Conservation (phyloP, 2,797 vertebrate species). For the Melopsittacus undulatus region DNA sequence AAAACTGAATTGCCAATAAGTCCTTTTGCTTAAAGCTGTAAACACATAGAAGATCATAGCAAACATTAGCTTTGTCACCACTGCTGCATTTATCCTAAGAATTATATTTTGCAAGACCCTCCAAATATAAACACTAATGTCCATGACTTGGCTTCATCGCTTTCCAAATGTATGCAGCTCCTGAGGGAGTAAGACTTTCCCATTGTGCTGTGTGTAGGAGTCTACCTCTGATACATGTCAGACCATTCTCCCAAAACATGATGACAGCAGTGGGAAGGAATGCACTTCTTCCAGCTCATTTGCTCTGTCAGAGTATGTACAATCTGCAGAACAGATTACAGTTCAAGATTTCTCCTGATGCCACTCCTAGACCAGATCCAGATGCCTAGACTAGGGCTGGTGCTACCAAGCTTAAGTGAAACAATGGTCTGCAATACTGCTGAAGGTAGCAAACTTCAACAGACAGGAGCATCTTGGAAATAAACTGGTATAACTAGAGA, state of each 20-base stretch:
- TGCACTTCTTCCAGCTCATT: neutral
- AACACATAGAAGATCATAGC: slow-evolving; percentile 24
- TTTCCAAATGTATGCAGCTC: neutral
- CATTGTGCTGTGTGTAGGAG: neutral
- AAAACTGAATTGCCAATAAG: slow-evolving; percentile 49
- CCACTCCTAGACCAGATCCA: neutral
- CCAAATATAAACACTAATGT: slow-evolving; percentile 9
- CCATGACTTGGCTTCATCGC: slow-evolving; percentile 17
- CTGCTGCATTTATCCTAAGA: slow-evolving; percentile 19
- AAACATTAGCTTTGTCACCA: slow-evolving; percentile 14
- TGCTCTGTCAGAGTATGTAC: neutral
- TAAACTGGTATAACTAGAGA: neutral
- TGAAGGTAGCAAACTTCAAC: neutral
- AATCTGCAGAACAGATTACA: neutral
- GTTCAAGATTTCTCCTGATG: neutral
- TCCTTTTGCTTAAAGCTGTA: slow-evolving; percentile 57
- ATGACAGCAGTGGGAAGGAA: neutral
- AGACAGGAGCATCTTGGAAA: slow-evolving; percentile 14
- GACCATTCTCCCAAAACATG: neutral
- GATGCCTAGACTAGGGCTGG: neutral
- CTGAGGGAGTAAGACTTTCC: neutral
- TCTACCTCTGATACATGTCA: neutral
- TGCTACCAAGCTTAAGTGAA: neutral
- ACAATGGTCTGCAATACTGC: neutral
- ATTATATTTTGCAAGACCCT: slow-evolving; percentile 45